Evolutionary conservation across 2,888 invertebrate genomes (phyloP), one percentile per base, ranked within the genome.

Genomic region (Piscicola geometra): DNA sequence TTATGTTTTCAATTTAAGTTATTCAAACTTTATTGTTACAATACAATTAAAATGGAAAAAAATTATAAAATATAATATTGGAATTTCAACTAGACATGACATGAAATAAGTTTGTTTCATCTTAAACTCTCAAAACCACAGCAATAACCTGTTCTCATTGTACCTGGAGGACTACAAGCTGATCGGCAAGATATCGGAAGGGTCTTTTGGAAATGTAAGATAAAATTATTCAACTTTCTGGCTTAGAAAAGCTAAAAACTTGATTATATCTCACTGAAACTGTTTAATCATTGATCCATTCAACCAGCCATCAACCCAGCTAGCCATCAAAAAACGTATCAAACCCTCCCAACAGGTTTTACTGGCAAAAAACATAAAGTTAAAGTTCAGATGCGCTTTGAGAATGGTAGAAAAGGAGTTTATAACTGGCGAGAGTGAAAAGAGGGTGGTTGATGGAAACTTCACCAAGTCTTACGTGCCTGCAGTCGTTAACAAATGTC

Each of bases 161-260:
- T 73, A 33, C 64, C n/a, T 73, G 33, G 73, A 73, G 18, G 41
- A 73, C 5, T 73, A 73, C 73, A 60, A 52, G 33, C 32, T 73
- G 30, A 12, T 73, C 9, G 73, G 73, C 0, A 73, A 64, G 32
- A 73, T 73, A 12, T 56, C 73, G 15, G 64, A 64, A 25, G 73
- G 64, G 2, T 56, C 32, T 21, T 73, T 64, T 41, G 60, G 64
- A 0, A 33, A 73, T 35, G 73, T 73, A 5, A 28, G 21, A 25
- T 28, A 25, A 47, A 25, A 28, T 50, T 47, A n/a, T n/a, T n/a
- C n/a, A n/a, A n/a, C n/a, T n/a, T n/a, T n/a, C n/a, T n/a, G n/a
- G n/a, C n/a, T n/a, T n/a, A n/a, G n/a, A n/a, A n/a, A n/a, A n/a
- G n/a, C n/a, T n/a, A n/a, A n/a, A n/a, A n/a, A n/a, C n/a, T n/a